These are phyloP conservation scores for Microcebus lehilahytsara DNA, from an alignment of 2,113 vertebrate species.

Conservation along the genomic window DNA sequence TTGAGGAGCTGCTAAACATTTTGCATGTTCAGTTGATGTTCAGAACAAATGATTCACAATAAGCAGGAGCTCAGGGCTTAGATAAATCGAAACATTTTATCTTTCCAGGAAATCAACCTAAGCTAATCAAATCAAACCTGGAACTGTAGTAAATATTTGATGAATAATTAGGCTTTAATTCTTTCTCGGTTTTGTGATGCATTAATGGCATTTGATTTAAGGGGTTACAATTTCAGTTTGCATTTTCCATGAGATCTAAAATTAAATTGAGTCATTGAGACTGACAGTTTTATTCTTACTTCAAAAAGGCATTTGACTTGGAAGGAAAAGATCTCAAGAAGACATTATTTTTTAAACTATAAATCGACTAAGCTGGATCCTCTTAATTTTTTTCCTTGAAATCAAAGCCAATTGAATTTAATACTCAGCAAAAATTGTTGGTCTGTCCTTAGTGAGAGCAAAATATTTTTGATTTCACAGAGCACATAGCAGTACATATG, in stretches of 20 bases:
- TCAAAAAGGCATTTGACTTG: neutral
- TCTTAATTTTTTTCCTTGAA: neutral
- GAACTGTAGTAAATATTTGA: constrained; percentile 6
- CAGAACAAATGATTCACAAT: neutral
- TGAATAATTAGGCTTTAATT: constrained; percentile 22
- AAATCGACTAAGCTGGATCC: neutral
- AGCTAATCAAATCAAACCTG: neutral
- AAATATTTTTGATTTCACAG: neutral
- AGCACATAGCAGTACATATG: neutral
- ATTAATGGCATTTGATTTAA: constrained; percentile 8
- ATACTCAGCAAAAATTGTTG: neutral
- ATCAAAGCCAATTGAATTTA: neutral
- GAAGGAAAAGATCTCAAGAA: neutral
- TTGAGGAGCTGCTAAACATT: neutral
- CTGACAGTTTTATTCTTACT: constrained; percentile 25
- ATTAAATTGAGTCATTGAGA: neutral
- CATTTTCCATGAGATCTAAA: neutral
- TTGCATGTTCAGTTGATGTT: neutral
- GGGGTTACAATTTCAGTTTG: neutral
- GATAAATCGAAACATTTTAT: neutral
- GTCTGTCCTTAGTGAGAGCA: neutral
- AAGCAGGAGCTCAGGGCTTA: constrained; percentile 5
- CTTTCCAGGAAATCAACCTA: neutral
- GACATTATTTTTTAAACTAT: neutral
- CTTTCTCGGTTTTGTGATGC: neutral